A percentile compares a stretch with the other conserved stretches of the same genome.
phyloP scores from a whole-genome alignment of 1,140 invertebrate genomes.

The Tachypleus tridentatus region DNA sequence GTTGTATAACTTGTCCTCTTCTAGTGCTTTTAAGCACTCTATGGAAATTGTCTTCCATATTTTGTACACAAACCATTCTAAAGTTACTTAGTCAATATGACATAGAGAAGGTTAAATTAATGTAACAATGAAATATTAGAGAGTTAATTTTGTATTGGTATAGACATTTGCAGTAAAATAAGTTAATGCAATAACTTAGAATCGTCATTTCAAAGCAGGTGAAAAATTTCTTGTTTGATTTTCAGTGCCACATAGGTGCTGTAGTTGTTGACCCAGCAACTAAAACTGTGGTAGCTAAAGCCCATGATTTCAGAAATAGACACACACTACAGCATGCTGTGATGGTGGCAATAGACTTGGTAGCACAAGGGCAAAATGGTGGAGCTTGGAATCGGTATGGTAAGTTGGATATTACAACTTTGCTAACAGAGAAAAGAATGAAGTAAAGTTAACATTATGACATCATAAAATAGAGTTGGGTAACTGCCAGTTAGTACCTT shows the following conservation, averaged over 20 bases:
- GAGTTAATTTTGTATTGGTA: background rate
- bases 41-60: no score
- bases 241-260: conserved; percentile 12
- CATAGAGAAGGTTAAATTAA: no score
- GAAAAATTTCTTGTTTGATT: conserved; percentile 3
- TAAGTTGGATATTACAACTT: background rate
- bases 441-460: conserved; percentile 4
- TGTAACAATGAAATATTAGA: no score
- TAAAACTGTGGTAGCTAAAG: conserved; percentile 40
- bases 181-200: background rate
- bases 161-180: background rate
- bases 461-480: no score
- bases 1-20: no score
- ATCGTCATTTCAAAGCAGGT: background rate
- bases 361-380: conserved; percentile 66
- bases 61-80: no score
- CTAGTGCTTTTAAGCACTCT: no score
- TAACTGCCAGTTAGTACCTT: no score
- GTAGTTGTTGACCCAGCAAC: conserved; percentile 28
- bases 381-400: conserved; percentile 48
- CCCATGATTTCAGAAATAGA: conserved; percentile 42
- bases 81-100: no score
- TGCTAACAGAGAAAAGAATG: no score
- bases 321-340: conserved; percentile 71
- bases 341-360: conserved; percentile 73